A percentile compares a stretch with the other conserved stretches of the same genome.
These are phyloP conservation scores for Cebus imitator DNA, from an alignment of 2,113 vertebrate species.

Conservation along the genomic window DNA sequence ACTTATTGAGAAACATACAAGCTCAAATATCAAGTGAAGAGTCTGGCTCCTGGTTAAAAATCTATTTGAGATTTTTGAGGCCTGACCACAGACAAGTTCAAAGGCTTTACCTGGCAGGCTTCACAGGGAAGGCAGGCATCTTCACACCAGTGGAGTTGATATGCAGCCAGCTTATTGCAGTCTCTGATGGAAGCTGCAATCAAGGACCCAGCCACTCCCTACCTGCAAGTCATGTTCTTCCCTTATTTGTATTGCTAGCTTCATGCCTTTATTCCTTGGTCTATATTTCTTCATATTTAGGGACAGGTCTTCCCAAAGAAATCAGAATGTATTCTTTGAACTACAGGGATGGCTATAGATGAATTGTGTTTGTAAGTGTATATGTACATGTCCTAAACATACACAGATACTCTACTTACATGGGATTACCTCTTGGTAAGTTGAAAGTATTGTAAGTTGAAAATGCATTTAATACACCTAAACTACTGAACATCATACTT, in stretches of 20 bases:
- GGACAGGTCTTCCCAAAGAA: background rate
- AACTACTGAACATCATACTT: background rate
- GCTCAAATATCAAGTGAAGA: background rate
- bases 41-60: background rate
- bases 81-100: background rate
- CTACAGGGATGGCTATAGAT: background rate
- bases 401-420: background rate
- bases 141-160: rapidly evolving
- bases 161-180: background rate
- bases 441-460: background rate
- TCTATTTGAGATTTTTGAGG: background rate
- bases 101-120: background rate
- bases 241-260: background rate
- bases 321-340: background rate
- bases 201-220: background rate
- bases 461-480: background rate
- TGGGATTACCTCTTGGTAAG: background rate
- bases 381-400: background rate
- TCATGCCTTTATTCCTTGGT: background rate
- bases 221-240: background rate
- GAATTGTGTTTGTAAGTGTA: background rate
- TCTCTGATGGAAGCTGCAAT: background rate
- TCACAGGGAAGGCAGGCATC: background rate
- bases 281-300: background rate
- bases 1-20: background rate